These are phyloP conservation scores for Chironomus tentans DNA, from an alignment of 2,888 invertebrate species.

Conservation along the genomic window DNA sequence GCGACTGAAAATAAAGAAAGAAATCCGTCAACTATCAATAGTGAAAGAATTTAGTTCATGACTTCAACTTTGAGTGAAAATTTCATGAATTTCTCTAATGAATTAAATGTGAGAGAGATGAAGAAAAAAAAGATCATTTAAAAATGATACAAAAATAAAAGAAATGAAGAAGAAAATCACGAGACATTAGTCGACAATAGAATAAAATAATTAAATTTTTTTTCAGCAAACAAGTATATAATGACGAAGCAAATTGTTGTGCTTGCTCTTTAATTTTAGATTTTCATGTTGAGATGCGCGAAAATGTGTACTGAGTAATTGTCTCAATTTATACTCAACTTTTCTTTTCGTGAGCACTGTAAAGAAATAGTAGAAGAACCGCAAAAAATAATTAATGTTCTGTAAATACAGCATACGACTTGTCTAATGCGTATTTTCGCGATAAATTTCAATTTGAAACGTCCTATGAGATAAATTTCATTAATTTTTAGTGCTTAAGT, in stretches of 20 bases:
- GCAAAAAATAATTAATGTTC: conserved; percentile 8
- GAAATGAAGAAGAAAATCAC: neutral
- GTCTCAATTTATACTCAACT: neutral
- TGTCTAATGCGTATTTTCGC: neutral
- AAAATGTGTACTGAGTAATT: neutral
- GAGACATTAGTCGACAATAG: neutral
- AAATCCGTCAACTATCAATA: neutral
- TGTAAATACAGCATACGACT: neutral
- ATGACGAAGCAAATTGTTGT: conserved; percentile 20
- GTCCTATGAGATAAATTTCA: neutral
- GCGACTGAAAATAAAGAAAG: neutral
- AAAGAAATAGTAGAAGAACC: too few species aligned
- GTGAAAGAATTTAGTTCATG: conserved; percentile 2
- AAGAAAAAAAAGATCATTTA: neutral
- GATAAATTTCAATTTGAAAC: conserved; percentile 7
- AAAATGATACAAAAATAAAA: neutral
- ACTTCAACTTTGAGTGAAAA: neutral
- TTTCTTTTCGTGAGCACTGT: neutral
- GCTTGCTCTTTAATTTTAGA: neutral
- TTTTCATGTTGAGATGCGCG: neutral
- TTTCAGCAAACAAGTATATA: conserved; percentile 14
- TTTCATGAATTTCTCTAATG: neutral
- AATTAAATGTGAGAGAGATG: neutral
- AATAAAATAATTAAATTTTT: conserved; percentile 3
- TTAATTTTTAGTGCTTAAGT: neutral